phyloP scores from a whole-genome alignment of 1,140 invertebrate species.

The Arion vulgaris region DNA sequence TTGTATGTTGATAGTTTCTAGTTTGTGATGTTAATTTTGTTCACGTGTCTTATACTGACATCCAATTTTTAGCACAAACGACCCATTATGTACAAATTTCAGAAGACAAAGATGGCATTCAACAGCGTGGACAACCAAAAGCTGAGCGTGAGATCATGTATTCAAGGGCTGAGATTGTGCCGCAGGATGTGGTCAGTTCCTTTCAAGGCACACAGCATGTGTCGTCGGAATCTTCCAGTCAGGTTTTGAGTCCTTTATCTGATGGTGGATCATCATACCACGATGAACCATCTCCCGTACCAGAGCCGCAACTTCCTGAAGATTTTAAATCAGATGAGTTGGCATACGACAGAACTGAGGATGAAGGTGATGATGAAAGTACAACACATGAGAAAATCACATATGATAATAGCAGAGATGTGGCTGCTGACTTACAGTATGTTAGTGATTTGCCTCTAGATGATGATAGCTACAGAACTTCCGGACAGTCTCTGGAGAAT shows the following conservation, averaged over 20 bases:
- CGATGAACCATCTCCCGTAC: constrained; percentile 51
- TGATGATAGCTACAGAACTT: background rate
- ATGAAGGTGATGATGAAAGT: constrained; percentile 3
- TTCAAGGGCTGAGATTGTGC: constrained; percentile 28
- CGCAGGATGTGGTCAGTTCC: background rate
- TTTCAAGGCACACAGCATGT: background rate
- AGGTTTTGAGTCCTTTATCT: constrained; percentile 44
- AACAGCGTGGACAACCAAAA: background rate
- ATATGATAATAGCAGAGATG: background rate
- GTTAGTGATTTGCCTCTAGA: constrained; percentile 9
- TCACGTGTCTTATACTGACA: background rate
- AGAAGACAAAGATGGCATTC: constrained; percentile 1
- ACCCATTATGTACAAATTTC: constrained; percentile 26
- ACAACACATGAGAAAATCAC: too few relatives aligned
- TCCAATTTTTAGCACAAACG: constrained; percentile 5
- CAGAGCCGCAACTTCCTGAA: constrained; percentile 48
- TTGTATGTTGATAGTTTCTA: background rate
- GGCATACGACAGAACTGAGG: constrained; percentile 26
- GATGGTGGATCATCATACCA: constrained; percentile 44
- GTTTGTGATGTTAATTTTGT: background rate
- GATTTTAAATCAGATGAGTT: constrained; percentile 42
- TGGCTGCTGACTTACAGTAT: background rate
- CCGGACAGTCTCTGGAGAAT: constrained; percentile 17
- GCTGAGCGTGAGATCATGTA: constrained; percentile 30
- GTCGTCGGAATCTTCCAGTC: constrained; percentile 25